Evolutionary conservation across 2,888 invertebrate genomes (phyloP).

Genomic region (Sclerodermus sp.): DNA sequence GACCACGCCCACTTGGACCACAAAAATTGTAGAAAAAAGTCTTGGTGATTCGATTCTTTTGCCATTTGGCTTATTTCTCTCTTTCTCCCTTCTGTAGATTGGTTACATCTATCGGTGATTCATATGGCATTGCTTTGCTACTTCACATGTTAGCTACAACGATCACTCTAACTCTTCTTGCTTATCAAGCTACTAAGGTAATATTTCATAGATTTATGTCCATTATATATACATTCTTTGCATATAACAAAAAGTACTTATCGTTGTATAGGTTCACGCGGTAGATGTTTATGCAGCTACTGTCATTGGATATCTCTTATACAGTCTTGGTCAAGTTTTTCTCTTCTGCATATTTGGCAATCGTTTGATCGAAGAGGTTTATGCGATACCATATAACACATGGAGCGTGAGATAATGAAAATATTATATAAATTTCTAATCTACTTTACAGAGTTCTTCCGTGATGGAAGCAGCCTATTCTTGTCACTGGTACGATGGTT

Average conservation of each 20-base stretch:
- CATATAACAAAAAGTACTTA: slow-evolving; percentile 10
- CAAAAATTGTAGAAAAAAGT: too few species aligned
- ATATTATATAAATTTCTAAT: too few species aligned
- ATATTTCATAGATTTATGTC: background rate
- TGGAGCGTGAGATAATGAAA: too few species aligned
- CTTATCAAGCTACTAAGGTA: slow-evolving; percentile 86
- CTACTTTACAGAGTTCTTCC: slow-evolving; percentile 79
- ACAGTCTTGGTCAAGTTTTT: slow-evolving; percentile 82
- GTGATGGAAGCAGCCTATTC: slow-evolving; percentile 91
- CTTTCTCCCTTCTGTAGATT: slow-evolving; percentile 61
- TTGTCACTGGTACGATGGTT: slow-evolving; percentile 89
- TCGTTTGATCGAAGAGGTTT: slow-evolving; percentile 82
- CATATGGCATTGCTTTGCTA: slow-evolving; percentile 80
- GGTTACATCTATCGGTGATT: slow-evolving; percentile 79
- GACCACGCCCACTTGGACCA: too few species aligned
- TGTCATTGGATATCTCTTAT: slow-evolving; percentile 76
- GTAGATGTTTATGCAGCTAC: slow-evolving; percentile 78
- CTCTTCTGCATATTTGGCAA: slow-evolving; percentile 87
- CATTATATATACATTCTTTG: background rate
- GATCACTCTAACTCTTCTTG: slow-evolving; percentile 78
- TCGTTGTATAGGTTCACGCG: slow-evolving; percentile 66
- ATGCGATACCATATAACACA: too few species aligned
- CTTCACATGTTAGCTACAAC: slow-evolving; percentile 85
- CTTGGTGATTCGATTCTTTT: too few species aligned
- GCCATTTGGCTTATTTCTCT: slow-evolving; percentile 8